Percentiles rank a stretch among this genome's conserved stretches.
These are phyloP conservation scores for Glyptemys insculpta DNA, from an alignment of 2,797 vertebrate species.

Conservation along the genomic window DNA sequence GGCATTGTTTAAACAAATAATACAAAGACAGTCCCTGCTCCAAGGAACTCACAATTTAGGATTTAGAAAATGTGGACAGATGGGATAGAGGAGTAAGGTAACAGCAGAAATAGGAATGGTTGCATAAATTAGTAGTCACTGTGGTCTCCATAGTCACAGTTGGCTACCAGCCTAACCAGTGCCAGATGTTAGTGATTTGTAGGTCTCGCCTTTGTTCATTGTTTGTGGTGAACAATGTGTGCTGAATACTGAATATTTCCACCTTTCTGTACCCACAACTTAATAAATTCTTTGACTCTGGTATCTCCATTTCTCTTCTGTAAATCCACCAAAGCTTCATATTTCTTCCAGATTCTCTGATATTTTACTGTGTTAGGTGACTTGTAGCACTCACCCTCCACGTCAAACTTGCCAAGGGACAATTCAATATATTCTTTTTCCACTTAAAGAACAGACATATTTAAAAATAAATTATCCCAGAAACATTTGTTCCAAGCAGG, in stretches of 20 bases:
- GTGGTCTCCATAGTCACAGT: background rate
- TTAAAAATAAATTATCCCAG: background rate
- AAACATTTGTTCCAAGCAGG: background rate
- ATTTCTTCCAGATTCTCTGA: background rate
- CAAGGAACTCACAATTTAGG: background rate
- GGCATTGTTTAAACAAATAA: background rate
- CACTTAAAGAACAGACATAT: background rate
- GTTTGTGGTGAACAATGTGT: background rate
- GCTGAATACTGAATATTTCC: background rate
- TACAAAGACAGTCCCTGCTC: background rate
- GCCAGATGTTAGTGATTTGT: background rate
- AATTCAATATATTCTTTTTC: background rate
- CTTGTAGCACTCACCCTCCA: background rate
- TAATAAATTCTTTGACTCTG: background rate
- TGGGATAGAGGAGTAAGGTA: background rate
- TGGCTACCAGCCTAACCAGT: background rate
- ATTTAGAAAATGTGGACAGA: background rate
- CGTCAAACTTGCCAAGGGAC: background rate
- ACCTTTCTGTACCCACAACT: background rate
- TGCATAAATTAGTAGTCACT: background rate
- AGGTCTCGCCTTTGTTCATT: background rate
- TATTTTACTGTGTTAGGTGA: background rate
- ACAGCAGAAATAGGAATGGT: background rate
- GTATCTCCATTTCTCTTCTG: background rate
- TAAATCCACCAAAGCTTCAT: background rate